Base-by-base conservation (phyloP, 2,888 invertebrate species). In the Hymenopus coronatus region DNA sequence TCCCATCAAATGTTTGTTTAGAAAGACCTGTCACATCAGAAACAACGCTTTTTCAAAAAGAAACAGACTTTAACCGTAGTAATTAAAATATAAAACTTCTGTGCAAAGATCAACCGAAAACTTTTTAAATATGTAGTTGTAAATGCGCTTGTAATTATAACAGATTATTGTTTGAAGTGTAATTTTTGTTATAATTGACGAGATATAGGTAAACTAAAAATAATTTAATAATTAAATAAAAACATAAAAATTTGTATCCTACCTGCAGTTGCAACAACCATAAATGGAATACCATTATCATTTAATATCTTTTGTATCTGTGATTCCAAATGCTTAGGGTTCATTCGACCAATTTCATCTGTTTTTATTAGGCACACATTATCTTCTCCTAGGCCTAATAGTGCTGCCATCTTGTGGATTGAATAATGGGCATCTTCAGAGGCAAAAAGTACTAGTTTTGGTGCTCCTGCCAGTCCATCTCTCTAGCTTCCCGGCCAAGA, bases 391-490 rank as follows among this genome's bases (percentile, higher is more conserved):
- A 96, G 93, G 1, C 96, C 96, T 87, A 95, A 92, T 84, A 95
- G 92, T 1, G 94, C 93, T 0, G 95, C 94, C 91, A 95, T 94
- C 92, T 95, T 94, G 90, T 94, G 93, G 86, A 95, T 93, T 1
- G 96, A 96, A 92, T 95, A 96, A 91, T 96, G 96, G 82, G 95
- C 95, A 92, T 95, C 95, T 91, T 94, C 94, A 1, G 95, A 95
- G 1, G 94, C 92, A 91, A 95, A 94, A 83, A 95, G 91, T 14
- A 94, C 93, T 90, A 95, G 91, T 33, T 93, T 85, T 33, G 89
- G 88, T 9, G 83, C 82, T 81, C 88, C 28, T 25, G 82, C 85
- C 87, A 90, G n/a, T 8, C 89, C 90, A n/a, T 88, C 88, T 85
- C 30, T 86, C 89, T 89, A 84, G 12, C 84, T 88, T 84, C 7